phyloP scores from a whole-genome alignment of 2,113 vertebrate species.

The Perca schrenkii region DNA sequence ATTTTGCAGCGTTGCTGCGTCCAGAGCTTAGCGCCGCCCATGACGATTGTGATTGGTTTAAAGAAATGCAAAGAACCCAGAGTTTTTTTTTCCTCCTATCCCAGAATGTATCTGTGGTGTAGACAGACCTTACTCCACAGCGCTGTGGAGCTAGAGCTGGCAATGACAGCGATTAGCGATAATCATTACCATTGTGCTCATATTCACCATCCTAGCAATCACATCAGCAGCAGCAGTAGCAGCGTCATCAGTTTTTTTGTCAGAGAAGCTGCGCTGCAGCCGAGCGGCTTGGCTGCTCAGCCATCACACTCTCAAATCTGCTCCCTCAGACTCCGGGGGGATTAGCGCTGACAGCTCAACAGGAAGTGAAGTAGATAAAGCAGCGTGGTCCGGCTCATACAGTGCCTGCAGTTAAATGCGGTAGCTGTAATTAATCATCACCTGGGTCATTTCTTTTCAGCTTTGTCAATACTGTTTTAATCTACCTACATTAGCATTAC shows the following conservation, averaged over 20 bases:
- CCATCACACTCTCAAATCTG: slow-evolving; percentile 38
- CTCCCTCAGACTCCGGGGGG: slow-evolving; percentile 21
- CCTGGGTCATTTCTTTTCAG: neutral
- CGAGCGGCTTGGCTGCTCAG: neutral
- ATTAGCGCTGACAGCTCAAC: slow-evolving; percentile 41
- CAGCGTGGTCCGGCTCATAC: neutral
- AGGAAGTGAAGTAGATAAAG: slow-evolving; percentile 37
- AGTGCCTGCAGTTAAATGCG: neutral
- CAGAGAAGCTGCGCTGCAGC: neutral
- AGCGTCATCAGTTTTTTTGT: neutral
- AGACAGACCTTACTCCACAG: too few species aligned
- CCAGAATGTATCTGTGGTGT: too few species aligned
- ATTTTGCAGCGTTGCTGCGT: too few species aligned
- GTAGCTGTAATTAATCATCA: slow-evolving; percentile 5
- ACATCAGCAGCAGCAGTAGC: neutral
- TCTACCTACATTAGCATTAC: neutral
- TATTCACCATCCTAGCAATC: neutral
- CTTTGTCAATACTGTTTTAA: neutral
- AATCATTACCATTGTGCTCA: neutral
- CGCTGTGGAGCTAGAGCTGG: too few species aligned
- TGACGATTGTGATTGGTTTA: too few species aligned
- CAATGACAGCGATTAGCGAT: neutral
- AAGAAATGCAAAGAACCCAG: too few species aligned
- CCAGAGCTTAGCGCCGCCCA: too few species aligned
- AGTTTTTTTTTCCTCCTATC: too few species aligned